A percentile compares a stretch with the other conserved stretches of the same genome.
These are phyloP conservation scores for Bryconaethiops microstoma DNA, from an alignment of 2,797 vertebrate genomes.

Conservation along the genomic window DNA sequence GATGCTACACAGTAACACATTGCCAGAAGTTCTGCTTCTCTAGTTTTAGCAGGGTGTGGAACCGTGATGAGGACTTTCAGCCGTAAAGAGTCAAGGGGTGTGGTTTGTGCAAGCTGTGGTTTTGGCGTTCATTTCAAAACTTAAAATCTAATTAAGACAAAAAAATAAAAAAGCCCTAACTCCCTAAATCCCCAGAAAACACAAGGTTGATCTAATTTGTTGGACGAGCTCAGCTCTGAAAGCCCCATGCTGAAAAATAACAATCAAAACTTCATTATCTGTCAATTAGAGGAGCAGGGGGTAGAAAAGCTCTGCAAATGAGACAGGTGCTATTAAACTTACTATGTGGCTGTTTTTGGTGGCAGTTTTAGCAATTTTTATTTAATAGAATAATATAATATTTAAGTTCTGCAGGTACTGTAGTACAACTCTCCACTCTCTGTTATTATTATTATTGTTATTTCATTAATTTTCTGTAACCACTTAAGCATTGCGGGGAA, in stretches of 20 bases:
- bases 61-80: not conserved
- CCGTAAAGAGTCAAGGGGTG: not conserved
- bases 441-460: too few relatives aligned
- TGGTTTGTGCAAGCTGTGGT: not conserved
- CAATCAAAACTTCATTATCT: slow-evolving; percentile 22
- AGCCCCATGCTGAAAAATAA: slow-evolving; percentile 1
- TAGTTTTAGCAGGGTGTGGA: too few relatives aligned
- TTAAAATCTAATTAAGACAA: not conserved
- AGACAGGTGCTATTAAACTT: not conserved
- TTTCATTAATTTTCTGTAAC: too few relatives aligned
- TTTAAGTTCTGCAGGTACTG: too few relatives aligned
- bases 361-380: not conserved
- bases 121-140: not conserved
- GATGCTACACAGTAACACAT: too few relatives aligned
- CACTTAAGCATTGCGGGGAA: too few relatives aligned
- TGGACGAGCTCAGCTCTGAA: not conserved
- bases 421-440: too few relatives aligned
- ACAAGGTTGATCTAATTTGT: not conserved
- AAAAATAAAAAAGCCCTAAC: not conserved
- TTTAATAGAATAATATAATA: too few relatives aligned
- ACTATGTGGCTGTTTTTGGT: not conserved
- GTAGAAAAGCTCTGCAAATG: not conserved
- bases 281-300: not conserved
- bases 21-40: too few relatives aligned
- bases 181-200: not conserved